Percentiles rank a stretch among this genome's conserved stretches.
Conservation (phyloP, 2,888 invertebrate genomes). For the Acanthacorydalis orientalis region DNA sequence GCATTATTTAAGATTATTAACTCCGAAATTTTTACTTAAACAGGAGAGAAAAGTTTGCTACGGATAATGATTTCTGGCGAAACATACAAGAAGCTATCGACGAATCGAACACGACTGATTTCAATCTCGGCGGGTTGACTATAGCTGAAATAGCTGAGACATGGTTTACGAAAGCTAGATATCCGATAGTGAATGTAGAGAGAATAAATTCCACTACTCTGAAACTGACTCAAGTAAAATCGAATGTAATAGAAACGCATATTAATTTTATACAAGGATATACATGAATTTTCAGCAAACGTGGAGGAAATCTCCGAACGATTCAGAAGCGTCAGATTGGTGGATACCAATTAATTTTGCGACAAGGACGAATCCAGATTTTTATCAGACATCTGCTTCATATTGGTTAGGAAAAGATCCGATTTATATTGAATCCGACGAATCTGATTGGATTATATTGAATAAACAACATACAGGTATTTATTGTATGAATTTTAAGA, state of each 20-base stretch:
- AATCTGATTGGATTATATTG: constrained; percentile 37
- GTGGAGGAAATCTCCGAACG: neutral
- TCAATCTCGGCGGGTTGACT: constrained; percentile 6
- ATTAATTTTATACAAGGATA: no score
- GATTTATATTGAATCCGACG: constrained; percentile 15
- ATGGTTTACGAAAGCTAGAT: constrained; percentile 10
- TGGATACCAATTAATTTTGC: constrained; percentile 19
- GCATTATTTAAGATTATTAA: no score
- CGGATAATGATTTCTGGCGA: constrained; percentile 18
- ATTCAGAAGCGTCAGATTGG: constrained; percentile 13
- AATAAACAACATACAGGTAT: constrained; percentile 46
- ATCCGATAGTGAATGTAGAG: constrained; percentile 9
- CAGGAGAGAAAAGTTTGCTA: constrained; percentile 12
- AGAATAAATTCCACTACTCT: neutral
- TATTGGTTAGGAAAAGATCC: constrained; percentile 28
- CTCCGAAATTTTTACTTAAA: no score
- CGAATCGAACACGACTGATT: neutral
- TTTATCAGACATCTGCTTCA: constrained; percentile 29
- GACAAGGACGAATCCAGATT: constrained; percentile 19
- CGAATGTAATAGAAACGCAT: no score
- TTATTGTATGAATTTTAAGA: neutral
- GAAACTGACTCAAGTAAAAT: no score
- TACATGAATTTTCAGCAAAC: neutral
- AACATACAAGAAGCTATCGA: constrained; percentile 13
- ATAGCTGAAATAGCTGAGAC: constrained; percentile 3